These are phyloP conservation scores for Cavia porcellus DNA, from an alignment of 2,113 vertebrate species.

Conservation along the genomic window DNA sequence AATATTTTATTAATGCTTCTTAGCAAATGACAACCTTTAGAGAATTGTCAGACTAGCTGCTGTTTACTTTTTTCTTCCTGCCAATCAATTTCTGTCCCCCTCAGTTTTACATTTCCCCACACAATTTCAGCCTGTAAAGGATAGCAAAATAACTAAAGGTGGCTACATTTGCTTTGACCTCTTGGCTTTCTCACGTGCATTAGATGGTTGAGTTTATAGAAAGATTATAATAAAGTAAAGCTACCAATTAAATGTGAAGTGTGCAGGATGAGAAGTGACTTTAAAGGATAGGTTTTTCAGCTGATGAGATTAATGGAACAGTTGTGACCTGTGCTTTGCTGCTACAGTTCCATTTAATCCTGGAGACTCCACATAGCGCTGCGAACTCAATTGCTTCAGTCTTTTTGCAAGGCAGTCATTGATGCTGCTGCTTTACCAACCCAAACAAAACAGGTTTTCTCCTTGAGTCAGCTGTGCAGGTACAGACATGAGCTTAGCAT, in stretches of 20 bases:
- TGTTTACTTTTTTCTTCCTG: neutral
- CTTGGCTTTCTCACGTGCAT: neutral
- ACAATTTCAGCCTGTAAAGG: neutral
- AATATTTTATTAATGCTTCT: neutral
- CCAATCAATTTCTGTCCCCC: neutral
- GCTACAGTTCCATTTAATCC: neutral
- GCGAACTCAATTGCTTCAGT: neutral
- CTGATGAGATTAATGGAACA: conserved; percentile 7
- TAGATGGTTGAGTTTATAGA: conserved; percentile 25
- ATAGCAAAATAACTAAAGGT: neutral
- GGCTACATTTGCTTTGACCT: neutral
- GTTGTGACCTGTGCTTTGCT: neutral
- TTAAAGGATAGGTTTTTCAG: conserved; percentile 38
- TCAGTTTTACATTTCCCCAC: conserved; percentile 25
- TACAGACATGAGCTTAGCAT: conserved; percentile 30
- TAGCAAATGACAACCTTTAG: neutral
- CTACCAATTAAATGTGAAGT: neutral
- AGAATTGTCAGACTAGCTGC: neutral
- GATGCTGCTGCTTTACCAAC: neutral
- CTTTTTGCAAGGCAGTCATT: conserved; percentile 38
- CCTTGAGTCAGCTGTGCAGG: conserved; percentile 17
- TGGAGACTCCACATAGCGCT: neutral
- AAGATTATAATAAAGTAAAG: neutral
- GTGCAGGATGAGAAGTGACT: neutral
- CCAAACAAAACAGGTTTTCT: conserved; percentile 56